phyloP scores from a whole-genome alignment of 2,113 vertebrate genomes.

The Chroicocephalus ridibundus region DNA sequence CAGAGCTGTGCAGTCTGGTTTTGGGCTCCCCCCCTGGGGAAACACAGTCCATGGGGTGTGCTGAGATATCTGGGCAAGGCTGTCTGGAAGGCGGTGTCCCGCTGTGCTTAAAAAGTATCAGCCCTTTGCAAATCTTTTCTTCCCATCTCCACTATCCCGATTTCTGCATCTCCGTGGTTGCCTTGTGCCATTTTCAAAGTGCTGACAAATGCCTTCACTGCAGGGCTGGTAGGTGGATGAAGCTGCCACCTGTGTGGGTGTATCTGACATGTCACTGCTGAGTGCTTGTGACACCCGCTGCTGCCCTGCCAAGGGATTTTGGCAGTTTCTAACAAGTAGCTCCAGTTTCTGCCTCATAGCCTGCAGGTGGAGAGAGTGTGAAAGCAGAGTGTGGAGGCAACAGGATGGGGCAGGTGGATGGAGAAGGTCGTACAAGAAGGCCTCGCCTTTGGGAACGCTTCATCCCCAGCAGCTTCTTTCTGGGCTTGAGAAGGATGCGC shows the following conservation, averaged over 20 bases:
- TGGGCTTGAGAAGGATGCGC: neutral
- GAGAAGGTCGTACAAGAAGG: neutral
- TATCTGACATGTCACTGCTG: neutral
- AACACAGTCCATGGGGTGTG: fast-evolving
- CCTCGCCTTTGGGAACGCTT: neutral
- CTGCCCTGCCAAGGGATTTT: neutral
- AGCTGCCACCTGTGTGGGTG: neutral
- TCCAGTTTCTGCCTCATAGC: neutral
- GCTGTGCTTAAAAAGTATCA: neutral
- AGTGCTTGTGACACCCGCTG: neutral
- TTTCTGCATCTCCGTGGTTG: fast-evolving
- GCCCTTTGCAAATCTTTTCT: neutral
- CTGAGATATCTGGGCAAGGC: fast-evolving
- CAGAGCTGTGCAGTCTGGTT: fast-evolving
- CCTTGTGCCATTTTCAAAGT: fast-evolving
- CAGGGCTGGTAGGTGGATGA: neutral
- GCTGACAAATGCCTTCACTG: neutral
- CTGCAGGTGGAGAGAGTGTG: neutral
- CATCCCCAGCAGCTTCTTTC: neutral
- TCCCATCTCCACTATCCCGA: fast-evolving
- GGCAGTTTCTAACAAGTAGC: neutral
- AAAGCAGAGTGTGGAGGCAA: neutral
- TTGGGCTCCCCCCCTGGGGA: neutral
- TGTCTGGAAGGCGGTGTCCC: neutral
- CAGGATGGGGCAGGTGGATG: fast-evolving